Conservation (phyloP, 1,140 invertebrate species). For the Trichonephila clavipes region DNA sequence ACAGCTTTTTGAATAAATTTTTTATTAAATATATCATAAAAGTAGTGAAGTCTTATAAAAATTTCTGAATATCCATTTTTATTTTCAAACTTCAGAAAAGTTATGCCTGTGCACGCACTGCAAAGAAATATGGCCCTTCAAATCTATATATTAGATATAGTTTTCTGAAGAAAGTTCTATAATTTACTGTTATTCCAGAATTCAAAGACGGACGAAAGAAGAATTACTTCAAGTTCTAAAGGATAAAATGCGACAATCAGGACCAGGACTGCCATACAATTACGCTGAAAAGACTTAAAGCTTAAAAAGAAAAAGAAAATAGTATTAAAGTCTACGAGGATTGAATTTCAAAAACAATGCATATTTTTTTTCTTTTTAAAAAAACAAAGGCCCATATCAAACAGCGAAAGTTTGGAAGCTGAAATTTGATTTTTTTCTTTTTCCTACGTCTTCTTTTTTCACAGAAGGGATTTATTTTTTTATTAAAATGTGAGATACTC, state of each 20-base stretch:
- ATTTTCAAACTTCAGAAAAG: too few relatives aligned
- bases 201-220: not conserved
- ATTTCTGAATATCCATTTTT: too few relatives aligned
- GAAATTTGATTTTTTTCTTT: conserved; percentile 6
- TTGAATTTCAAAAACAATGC: not conserved
- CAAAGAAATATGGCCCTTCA: too few relatives aligned
- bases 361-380: not conserved
- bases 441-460: not conserved
- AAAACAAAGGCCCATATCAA: not conserved
- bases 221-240: not conserved
- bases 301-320: not conserved
- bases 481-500: not conserved
- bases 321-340: not conserved
- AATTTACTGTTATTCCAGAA: not conserved
- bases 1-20: too few relatives aligned
- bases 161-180: too few relatives aligned
- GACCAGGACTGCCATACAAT: not conserved
- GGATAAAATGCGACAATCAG: not conserved
- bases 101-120: too few relatives aligned
- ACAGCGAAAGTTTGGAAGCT: not conserved
- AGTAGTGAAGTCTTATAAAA: too few relatives aligned
- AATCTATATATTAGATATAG: too few relatives aligned
- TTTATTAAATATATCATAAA: too few relatives aligned
- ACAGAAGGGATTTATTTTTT: not conserved
- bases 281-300: not conserved